Evolutionary conservation across 2,113 vertebrate genomes (phyloP), one percentile per base, ranked within the genome.

Genomic region (Columbina picui): DNA sequence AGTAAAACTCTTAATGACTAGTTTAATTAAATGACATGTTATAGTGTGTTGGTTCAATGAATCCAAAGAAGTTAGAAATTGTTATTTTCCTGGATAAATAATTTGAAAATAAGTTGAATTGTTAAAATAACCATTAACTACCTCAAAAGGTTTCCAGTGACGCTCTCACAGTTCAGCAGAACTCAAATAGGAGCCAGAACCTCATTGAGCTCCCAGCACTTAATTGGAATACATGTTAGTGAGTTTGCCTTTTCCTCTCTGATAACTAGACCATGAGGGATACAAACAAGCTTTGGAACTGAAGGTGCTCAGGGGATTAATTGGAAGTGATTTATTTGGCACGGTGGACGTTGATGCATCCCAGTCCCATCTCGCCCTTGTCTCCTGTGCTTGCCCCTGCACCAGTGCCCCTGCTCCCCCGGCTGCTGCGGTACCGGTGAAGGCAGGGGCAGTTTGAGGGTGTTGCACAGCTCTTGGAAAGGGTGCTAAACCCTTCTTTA

Each of bases 1-100:
- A 73, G 65, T 61, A 85, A 53, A 92, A 97, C 45, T 84, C 89
- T 78, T 93, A 95, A 96, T 87, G 94, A 80, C 49, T 56, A 73
- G 18, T 88, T 93, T 92, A 96, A 96, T 96, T 93, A 77, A 27
- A 39, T 60, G 93, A 94, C 76, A 84, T 69, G 87, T 78, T 81
- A 78, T 30, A 84, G 38, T 52, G 49, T 41, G 14, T 74, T 63
- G 91, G 69, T 79, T 96, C 78, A 67, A 14, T 87, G 88, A 45
- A 81, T 83, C 60, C 64, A 82, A 70, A 64, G 80, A 84, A 78
- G 69, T 57, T 23, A 34, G 75, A 89, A 91, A 89, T 83, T 69
- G 49, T 71, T 78, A 6, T 67, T 63, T 92, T 93, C 65, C 84
- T 30, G 52, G 45, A 69, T 52, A 61, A 85, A 89, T 94, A 4